Conservation (phyloP, 2,888 invertebrate species). For the Cylindroiulus punctatus region DNA sequence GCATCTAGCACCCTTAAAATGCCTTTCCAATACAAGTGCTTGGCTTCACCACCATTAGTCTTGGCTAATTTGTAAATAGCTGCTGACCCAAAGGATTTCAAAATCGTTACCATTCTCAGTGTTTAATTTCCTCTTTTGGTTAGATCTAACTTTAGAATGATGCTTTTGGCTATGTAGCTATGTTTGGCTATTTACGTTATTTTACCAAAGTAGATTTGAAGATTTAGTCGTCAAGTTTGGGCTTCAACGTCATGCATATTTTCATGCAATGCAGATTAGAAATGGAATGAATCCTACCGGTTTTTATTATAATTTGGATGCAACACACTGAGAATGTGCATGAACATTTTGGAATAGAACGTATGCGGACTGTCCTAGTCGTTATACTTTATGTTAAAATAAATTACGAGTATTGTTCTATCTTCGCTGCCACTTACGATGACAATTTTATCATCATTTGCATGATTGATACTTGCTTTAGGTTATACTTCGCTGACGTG, state of each 20-base stretch:
- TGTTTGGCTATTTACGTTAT: not conserved
- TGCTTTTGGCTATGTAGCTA: not conserved
- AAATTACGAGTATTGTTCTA: conserved; percentile 2
- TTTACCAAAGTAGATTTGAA: not conserved
- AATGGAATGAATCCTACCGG: too few species aligned
- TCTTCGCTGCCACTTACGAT: not conserved
- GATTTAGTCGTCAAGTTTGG: not conserved
- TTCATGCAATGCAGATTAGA: too few species aligned
- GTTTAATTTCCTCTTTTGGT: not conserved
- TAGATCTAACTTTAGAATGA: not conserved
- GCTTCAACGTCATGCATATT: too few species aligned
- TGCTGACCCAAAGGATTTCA: conserved; percentile 41
- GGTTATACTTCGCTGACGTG: not conserved
- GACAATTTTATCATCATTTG: conserved; percentile 15
- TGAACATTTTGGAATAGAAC: not conserved
- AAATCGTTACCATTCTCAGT: conserved; percentile 13
- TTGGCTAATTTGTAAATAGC: conserved; percentile 40
- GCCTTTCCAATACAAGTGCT: not conserved
- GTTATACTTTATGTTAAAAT: not conserved
- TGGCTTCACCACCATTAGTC: conserved; percentile 16
- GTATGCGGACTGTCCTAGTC: not conserved
- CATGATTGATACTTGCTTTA: conserved; percentile 4
- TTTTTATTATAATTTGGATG: too few species aligned
- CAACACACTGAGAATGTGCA: too few species aligned
- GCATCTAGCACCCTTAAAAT: conserved; percentile 36